Evolutionary conservation across 2,113 vertebrate species (phyloP), one percentile per base, ranked within the genome.

Genomic region (Varanus komodoensis): DNA sequence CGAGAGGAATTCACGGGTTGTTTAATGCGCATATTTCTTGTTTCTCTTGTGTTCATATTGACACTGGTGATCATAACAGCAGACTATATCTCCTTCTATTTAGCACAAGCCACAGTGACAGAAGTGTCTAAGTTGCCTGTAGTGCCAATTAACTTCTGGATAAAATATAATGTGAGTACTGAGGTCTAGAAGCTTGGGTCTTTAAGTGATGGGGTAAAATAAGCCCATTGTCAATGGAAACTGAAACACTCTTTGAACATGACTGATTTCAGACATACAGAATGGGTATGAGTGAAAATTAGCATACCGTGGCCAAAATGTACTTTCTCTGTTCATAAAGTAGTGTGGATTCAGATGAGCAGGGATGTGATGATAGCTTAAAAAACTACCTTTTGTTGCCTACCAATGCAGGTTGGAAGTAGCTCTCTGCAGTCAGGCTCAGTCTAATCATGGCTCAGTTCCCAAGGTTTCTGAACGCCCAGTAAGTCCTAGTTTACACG

Each of bases 51-150:
- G 93, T 96, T 98, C 80, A 5, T 96, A 80, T 94, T 97, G 77
- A 97, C 97, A 3, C 71, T 96, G 32, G 68, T 97, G 91, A 84
- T 97, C 0, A 93, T 98, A 73, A 96, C 93, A 14, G 91, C 97
- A 89, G 99, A 99, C 90, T 89, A 98, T 34, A 84, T 98, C 2
- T 95, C 97, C 0, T 98, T 98, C 95, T 92, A 97, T 0, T 48
- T 98, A 87, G 97, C 98, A 0, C 94, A 96, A 84, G 90, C 93
- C 0, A 95, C 94, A 0, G 34, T 97, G 89, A 96, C 89, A 0
- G 98, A 96, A 97, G 92, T 98, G 27, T 93, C 95, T 90, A 97
- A 97, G 87, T 95, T 99, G 90, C 98, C 98, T 0, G 0, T 82
- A 0, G 97, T 98, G 69, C 97, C 97, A 0, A 11, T 98, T 68